These are phyloP conservation scores for Ancistrus triradiatus DNA, from an alignment of 2,113 vertebrate species.

Conservation along the genomic window DNA sequence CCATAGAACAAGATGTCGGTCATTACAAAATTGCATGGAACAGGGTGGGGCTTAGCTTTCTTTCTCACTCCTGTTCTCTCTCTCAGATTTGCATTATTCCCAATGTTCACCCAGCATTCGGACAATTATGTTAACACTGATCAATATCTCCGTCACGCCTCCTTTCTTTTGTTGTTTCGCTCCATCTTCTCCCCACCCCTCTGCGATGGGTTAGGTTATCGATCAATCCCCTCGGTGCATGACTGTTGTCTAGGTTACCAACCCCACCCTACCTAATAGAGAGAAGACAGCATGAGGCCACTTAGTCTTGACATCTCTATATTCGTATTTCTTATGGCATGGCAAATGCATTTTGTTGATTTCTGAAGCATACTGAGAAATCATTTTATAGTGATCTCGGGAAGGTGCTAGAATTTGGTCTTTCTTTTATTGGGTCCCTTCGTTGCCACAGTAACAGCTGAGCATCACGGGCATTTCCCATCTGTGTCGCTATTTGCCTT, in stretches of 20 bases:
- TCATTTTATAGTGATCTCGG: background rate
- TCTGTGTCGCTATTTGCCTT: conserved; percentile 58
- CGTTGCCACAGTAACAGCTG: conserved; percentile 54
- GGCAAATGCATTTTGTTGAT: too few species aligned
- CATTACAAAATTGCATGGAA: conserved; percentile 10
- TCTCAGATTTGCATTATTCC: background rate
- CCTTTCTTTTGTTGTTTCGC: conserved; percentile 19
- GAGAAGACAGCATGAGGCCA: background rate
- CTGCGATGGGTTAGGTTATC: conserved; percentile 16
- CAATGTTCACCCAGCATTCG: conserved; percentile 7
- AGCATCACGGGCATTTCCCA: conserved; percentile 54
- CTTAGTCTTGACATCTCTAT: background rate
- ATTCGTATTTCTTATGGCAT: background rate
- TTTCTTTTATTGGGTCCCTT: conserved; percentile 33
- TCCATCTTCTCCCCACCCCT: conserved; percentile 20
- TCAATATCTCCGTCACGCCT: conserved; percentile 22
- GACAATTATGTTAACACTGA: conserved; percentile 10
- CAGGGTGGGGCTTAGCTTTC: background rate
- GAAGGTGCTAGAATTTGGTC: background rate
- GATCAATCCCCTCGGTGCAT: conserved; percentile 19
- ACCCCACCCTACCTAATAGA: conserved; percentile 37
- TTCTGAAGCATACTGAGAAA: background rate
- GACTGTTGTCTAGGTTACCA: conserved; percentile 41
- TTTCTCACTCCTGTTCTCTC: background rate
- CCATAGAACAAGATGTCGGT: conserved; percentile 19